A percentile compares a stretch with the other conserved stretches of the same genome.
Conservation (phyloP, 1,140 invertebrate genomes). For the Akabosia matsudoensis region DNA sequence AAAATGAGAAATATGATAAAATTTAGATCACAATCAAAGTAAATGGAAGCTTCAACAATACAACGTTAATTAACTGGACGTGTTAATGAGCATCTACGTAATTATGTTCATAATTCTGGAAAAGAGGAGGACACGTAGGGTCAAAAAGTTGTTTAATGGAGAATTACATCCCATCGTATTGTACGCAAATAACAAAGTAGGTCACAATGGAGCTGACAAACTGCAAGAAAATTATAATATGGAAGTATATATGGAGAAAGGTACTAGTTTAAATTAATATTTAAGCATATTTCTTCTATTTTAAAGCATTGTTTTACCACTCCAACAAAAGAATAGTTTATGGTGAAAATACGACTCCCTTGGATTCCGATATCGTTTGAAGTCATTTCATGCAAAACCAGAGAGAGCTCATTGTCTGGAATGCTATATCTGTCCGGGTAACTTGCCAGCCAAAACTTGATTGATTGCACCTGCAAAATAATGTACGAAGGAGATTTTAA, state of each 20-base stretch:
- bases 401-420: background rate
- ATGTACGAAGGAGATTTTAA: background rate
- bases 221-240: background rate
- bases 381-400: background rate
- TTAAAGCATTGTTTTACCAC: background rate
- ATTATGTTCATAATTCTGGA: too few species aligned
- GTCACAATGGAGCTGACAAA: background rate
- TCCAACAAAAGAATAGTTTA: background rate
- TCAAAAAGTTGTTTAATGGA: too few species aligned
- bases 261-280: background rate
- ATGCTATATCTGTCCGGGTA: background rate
- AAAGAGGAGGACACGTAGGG: too few species aligned
- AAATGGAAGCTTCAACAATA: too few species aligned
- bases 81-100: too few species aligned
- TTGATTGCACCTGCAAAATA: background rate
- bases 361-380: background rate
- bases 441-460: background rate
- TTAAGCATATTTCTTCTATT: background rate
- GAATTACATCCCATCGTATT: background rate
- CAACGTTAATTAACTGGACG: too few species aligned
- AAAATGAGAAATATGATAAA: too few species aligned
- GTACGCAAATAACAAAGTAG: constrained; percentile 6
- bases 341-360: background rate
- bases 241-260: background rate
- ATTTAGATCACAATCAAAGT: too few species aligned